A percentile compares a stretch with the other conserved stretches of the same genome.
Evolutionary conservation across 2,797 vertebrate species (phyloP).

Genomic region (Dendrocincla fuliginosa): DNA sequence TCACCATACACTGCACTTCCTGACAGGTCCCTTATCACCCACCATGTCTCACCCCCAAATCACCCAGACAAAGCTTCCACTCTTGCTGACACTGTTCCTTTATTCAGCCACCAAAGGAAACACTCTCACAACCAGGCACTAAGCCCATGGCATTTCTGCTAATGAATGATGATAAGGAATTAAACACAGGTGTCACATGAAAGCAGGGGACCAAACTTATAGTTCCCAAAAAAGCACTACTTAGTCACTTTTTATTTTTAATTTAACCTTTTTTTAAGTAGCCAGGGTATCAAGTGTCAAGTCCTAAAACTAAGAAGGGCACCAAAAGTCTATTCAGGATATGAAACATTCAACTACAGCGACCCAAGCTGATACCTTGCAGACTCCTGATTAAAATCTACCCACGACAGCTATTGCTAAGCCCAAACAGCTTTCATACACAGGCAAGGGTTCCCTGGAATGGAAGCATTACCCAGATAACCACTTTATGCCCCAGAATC

Average conservation of each 20-base stretch:
- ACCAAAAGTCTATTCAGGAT: not conserved
- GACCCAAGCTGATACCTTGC: not conserved
- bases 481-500: not conserved
- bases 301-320: not conserved
- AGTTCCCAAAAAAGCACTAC: not conserved
- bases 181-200: not conserved
- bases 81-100: not conserved
- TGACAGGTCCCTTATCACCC: not conserved
- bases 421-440: not conserved
- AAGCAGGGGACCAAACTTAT: not conserved
- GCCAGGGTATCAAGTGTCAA: not conserved
- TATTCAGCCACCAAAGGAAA: not conserved
- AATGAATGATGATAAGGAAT: not conserved
- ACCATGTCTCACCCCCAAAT: not conserved
- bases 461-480: not conserved
- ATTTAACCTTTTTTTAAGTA: not conserved
- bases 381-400: not conserved
- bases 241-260: not conserved
- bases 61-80: not conserved
- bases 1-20: not conserved
- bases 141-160: rapidly evolving
- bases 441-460: not conserved
- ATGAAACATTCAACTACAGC: not conserved
- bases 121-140: not conserved
- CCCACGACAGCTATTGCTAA: rapidly evolving